Evolutionary conservation across 2,888 invertebrate genomes (phyloP), one percentile per base, ranked within the genome.

Genomic region (Tetragnatha montana): DNA sequence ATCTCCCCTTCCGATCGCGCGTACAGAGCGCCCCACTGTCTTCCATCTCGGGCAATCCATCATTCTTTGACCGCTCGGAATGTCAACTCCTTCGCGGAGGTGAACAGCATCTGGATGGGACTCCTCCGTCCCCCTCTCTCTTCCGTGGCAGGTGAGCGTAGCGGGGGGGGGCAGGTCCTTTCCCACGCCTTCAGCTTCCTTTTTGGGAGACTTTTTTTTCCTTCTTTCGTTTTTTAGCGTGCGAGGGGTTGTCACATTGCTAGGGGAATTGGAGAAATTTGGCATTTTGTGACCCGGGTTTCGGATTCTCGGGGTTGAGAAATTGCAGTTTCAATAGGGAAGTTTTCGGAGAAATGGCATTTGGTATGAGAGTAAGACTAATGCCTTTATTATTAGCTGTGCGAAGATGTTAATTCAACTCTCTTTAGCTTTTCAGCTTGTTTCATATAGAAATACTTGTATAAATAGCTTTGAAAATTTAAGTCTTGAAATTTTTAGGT

Each of bases 131-230:
- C 22, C 21, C 49, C 35, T 69, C 68, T 74, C 81, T 85, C 84
- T 89, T 89, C 89, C 89, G 83, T 89, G 84, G 89, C 89, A 89
- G 89, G 89, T 89, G 89, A 89, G 84, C 89, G 89, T 89, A 89
- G 89, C 51, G 69, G 81, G 80, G 81, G 87, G 75, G 81, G 87
- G 75, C 75, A 81, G 74, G 75, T 86, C 70, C 51, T 84, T 89
- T 89, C 89, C 89, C 89, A 89, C 89, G 89, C 89, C 89, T 89
- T 73, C 89, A 76, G 89, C 71, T 89, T 85, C 85, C 84, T 81
- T 88, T 89, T 85, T 89, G 69, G 80, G 89, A 79, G 76, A 22
- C 71, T 73, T 51, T 60, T 51, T 60, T 73, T 74, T 74, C 75
- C 81, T 68, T 50, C 14, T 12, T 14, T 12, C 60, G 8, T 60